These are phyloP conservation scores for Mormoops blainvillei DNA, from an alignment of 2,113 vertebrate species.

Conservation along the genomic window DNA sequence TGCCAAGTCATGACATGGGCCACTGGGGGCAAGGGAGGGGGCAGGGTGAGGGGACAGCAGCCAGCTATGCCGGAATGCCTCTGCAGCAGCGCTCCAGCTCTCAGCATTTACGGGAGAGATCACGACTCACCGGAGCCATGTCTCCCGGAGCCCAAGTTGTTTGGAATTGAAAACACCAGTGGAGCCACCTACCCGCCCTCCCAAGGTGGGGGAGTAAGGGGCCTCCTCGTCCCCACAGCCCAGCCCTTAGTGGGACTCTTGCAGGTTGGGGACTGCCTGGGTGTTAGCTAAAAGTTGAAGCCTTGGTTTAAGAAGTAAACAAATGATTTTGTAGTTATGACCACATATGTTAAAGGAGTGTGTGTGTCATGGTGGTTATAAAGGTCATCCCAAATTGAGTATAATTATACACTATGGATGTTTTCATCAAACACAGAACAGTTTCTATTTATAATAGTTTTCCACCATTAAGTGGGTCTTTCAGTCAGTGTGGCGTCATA, in stretches of 20 bases:
- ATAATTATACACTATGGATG: not conserved
- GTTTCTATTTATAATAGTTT: not conserved
- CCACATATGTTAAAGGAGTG: not conserved
- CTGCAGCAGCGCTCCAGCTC: not conserved
- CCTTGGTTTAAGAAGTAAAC: not conserved
- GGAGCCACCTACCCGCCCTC: rapidly evolving
- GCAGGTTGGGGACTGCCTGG: not conserved
- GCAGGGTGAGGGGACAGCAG: not conserved
- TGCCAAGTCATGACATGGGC: rapidly evolving
- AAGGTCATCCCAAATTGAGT: not conserved
- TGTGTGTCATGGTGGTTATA: not conserved
- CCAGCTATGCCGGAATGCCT: rapidly evolving
- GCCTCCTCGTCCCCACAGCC: not conserved
- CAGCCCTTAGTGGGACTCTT: not conserved
- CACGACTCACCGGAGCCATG: rapidly evolving
- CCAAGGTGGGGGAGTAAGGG: rapidly evolving
- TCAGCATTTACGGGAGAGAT: not conserved
- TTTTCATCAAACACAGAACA: not conserved
- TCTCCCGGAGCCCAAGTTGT: rapidly evolving
- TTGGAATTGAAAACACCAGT: not conserved
- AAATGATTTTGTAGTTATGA: not conserved
- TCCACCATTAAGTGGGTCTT: not conserved
- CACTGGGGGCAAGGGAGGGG: not conserved
- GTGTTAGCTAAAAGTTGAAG: not conserved
- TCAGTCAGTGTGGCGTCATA: not conserved